Evolutionary conservation across 2,113 vertebrate genomes (phyloP).

Genomic region (Oreochromis niloticus): DNA sequence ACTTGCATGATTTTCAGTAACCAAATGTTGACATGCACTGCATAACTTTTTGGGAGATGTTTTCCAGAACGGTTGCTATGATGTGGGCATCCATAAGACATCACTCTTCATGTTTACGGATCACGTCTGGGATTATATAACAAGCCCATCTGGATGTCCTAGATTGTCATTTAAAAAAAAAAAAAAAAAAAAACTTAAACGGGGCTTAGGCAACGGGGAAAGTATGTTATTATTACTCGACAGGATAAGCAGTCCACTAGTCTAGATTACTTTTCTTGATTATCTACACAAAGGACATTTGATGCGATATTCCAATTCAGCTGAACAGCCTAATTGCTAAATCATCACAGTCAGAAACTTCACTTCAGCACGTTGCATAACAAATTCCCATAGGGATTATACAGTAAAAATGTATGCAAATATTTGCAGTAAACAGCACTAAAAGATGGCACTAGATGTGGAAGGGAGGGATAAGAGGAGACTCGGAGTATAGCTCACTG

Average conservation of each 20-base stretch:
- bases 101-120: background rate
- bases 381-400: slow-evolving; percentile 63
- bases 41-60: background rate
- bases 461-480: background rate
- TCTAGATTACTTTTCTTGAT: background rate
- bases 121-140: background rate
- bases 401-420: slow-evolving; percentile 49
- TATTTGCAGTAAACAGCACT: slow-evolving; percentile 37
- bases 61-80: slow-evolving; percentile 12
- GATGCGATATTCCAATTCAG: background rate
- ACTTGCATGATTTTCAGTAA: background rate
- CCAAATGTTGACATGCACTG: slow-evolving; percentile 1
- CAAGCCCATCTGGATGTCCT: slow-evolving; percentile 4
- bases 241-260: background rate
- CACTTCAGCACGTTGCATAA: slow-evolving; percentile 51
- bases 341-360: slow-evolving; percentile 32
- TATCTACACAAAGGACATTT: background rate
- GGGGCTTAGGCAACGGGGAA: background rate
- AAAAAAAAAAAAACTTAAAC: background rate
- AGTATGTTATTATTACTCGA: background rate
- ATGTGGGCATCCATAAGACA: background rate
- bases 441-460: background rate
- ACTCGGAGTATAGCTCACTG: background rate
- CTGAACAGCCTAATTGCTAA: background rate
- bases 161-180: slow-evolving; percentile 48